Percentiles rank a stretch among this genome's conserved stretches.
Evolutionary conservation across 2,888 invertebrate genomes (phyloP).

Genomic region (Stramonita haemastoma): DNA sequence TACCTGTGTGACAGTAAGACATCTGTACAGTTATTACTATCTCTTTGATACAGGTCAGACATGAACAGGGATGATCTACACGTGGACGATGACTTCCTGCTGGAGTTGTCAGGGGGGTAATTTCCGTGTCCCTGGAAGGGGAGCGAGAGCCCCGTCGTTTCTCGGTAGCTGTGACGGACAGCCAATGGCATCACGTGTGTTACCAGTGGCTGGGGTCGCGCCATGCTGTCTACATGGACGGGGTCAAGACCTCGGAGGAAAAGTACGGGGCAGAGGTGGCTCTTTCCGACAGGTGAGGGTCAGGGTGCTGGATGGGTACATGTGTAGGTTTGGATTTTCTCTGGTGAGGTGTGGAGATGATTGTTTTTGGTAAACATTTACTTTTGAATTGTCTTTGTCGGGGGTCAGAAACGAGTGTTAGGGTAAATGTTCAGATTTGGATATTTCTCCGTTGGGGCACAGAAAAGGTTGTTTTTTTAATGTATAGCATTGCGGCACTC

Average conservation of each 20-base stretch:
- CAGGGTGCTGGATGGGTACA: too few species aligned
- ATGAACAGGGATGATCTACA: neutral
- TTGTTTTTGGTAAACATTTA: too few species aligned
- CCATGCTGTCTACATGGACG: constrained; percentile 61
- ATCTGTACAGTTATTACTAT: too few species aligned
- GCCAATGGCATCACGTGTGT: constrained; percentile 67
- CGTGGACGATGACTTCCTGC: constrained; percentile 31
- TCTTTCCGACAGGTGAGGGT: constrained; percentile 46
- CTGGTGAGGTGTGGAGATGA: too few species aligned
- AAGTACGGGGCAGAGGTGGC: constrained; percentile 41
- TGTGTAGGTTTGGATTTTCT: too few species aligned
- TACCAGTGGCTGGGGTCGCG: constrained; percentile 55
- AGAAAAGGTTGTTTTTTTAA: too few species aligned
- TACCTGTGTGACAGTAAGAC: too few species aligned
- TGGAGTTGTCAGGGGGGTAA: constrained; percentile 36
- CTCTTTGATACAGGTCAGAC: neutral
- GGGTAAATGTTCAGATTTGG: too few species aligned
- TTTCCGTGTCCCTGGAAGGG: constrained; percentile 36
- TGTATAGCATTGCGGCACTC: too few species aligned
- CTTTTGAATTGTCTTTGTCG: too few species aligned
- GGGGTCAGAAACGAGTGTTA: too few species aligned
- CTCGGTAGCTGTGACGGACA: constrained; percentile 44
- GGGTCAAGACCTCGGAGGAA: constrained; percentile 31
- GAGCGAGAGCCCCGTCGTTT: constrained; percentile 35
- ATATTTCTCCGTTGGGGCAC: too few species aligned